phyloP scores from a whole-genome alignment of 2,113 vertebrate genomes.

The Gracilinanus agilis region DNA sequence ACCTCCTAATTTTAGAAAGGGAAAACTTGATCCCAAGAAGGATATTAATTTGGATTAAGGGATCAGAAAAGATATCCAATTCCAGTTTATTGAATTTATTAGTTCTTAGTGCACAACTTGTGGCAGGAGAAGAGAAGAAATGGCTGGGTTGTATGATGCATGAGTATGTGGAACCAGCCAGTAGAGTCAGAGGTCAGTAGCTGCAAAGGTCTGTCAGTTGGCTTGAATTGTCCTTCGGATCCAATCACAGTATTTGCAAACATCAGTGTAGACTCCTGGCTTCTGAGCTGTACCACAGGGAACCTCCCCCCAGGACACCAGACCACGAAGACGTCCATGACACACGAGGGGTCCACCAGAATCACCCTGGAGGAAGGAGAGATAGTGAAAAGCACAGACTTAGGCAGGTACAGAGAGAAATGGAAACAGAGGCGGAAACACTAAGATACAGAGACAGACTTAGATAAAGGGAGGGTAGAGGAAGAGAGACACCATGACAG shows the following conservation, averaged over 20 bases:
- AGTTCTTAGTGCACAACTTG: neutral
- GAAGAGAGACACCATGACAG: neutral
- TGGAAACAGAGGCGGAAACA: no score
- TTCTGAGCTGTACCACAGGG: constrained; percentile 73
- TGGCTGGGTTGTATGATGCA: neutral
- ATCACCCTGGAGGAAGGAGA: constrained; percentile 63
- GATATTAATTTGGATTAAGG: neutral
- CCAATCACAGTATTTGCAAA: constrained; percentile 68
- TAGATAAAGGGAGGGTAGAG: neutral
- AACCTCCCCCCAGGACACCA: constrained; percentile 69
- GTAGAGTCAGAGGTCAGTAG: neutral
- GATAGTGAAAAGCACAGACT: neutral
- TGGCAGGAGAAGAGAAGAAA: neutral
- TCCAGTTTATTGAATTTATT: neutral
- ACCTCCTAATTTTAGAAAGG: neutral
- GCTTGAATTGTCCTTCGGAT: constrained; percentile 54
- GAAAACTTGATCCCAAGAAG: neutral
- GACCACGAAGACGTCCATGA: constrained; percentile 66
- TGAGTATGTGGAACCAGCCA: constrained; percentile 1
- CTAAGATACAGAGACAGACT: neutral
- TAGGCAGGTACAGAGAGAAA: neutral
- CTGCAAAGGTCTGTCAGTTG: neutral
- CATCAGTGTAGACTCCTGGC: constrained; percentile 68
- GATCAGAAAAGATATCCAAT: neutral
- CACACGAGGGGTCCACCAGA: constrained; percentile 74